Conservation (phyloP, 2,888 invertebrate genomes). For the Sabatieria punctata region DNA sequence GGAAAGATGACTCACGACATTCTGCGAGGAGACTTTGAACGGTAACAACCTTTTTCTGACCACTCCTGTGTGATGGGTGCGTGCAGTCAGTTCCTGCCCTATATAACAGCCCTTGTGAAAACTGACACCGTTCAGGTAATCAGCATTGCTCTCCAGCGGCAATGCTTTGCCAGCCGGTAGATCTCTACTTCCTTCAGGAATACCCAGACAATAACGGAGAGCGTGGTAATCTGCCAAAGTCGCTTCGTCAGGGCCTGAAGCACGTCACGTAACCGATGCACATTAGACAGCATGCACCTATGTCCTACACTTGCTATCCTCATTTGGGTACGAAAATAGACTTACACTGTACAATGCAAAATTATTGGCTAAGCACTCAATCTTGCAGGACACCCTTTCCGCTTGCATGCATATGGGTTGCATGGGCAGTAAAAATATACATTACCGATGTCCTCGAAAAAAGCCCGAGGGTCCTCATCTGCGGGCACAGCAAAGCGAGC, state of each 20-base stretch:
- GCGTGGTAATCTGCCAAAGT: slow-evolving; percentile 14
- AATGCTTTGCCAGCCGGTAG: slow-evolving; percentile 60
- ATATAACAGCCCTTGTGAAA: slow-evolving; percentile 69
- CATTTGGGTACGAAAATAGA: too few species aligned
- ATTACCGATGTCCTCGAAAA: too few species aligned
- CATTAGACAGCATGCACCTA: too few species aligned
- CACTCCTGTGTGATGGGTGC: slow-evolving; percentile 88
- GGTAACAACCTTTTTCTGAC: slow-evolving; percentile 71
- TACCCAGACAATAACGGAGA: slow-evolving; percentile 54
- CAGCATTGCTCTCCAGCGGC: slow-evolving; percentile 76
- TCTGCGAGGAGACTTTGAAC: too few species aligned
- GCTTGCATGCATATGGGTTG: too few species aligned
- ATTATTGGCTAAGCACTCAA: too few species aligned
- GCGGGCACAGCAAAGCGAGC: neutral
- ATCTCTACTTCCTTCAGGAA: slow-evolving; percentile 67
- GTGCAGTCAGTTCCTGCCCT: slow-evolving; percentile 88
- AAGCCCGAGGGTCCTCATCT: neutral
- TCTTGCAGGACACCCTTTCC: too few species aligned
- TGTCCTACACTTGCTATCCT: too few species aligned
- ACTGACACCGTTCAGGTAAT: slow-evolving; percentile 48
- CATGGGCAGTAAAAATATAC: too few species aligned
- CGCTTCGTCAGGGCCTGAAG: neutral
- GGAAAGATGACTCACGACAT: too few species aligned
- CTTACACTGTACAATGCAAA: too few species aligned
- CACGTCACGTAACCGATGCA: too few species aligned